Evolutionary conservation across 1,140 invertebrate genomes (phyloP), one percentile per base, ranked within the genome.

Genomic region (Eciton burchellii): DNA sequence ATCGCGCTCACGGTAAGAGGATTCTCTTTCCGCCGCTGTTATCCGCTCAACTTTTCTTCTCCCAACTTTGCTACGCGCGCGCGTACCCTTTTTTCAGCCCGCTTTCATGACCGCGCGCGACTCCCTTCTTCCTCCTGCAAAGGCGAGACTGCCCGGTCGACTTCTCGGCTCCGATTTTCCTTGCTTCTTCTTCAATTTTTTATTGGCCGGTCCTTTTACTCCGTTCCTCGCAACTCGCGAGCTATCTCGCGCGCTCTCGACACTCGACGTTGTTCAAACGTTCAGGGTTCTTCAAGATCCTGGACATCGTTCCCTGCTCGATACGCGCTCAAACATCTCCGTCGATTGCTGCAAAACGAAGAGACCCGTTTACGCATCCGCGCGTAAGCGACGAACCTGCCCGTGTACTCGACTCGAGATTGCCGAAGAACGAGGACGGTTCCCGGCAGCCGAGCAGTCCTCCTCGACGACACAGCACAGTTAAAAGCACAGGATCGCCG

Each of bases 1-100:
- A 79, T 68, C 63, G 63, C 35, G 29, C 35, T 54, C 74, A 26
- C 74, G 49, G 56, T 68, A 49, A 62, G 60, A 68, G 63, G 52
- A 79, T 79, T 68, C 49, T 57, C 63, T 41, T 29, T n/a, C 2
- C 35, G 35, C n/a, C 62, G 11, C 12, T 45, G 49, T 77, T 77
- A 41, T 56, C 35, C 52, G 35, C 21, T 45, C 21, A 45, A 56
- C 74, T 79, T 66, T 79, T 79, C 63, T 56, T 56, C 12, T 3
- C n/a, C 19, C 29, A 45, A 59, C 54, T 57, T 43, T 59, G 16
- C 29, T 6, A n/a, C n/a, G n/a, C n/a, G n/a, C n/a, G n/a, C 12
- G 21, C 16, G 35, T 35, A 35, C 35, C 35, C 35, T 35, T 68
- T 76, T 45, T 79, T 79, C 60, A 73, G 3, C 21, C 35, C 19